Percentiles rank a stretch among this genome's conserved stretches.
phyloP scores from a whole-genome alignment of 2,888 invertebrate species.

The Romanomermis culicivorax region DNA sequence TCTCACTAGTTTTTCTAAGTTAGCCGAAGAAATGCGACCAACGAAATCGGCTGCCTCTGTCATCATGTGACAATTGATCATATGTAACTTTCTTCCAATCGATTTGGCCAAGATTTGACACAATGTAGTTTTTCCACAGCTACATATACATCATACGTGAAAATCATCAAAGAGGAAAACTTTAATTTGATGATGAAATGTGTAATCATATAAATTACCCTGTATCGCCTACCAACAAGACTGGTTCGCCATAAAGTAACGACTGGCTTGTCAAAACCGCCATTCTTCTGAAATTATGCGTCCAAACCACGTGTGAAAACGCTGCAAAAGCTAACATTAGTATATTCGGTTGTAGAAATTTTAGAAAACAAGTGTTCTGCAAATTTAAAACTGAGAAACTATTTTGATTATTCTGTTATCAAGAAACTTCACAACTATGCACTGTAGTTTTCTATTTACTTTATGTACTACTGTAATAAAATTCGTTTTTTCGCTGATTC shows the following conservation, averaged over 20 bases:
- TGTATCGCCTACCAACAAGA: constrained; percentile 84
- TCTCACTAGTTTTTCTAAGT: not conserved
- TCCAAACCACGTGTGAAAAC: constrained; percentile 75
- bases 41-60: constrained; percentile 94
- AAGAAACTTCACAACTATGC: too few relatives aligned
- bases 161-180: not conserved
- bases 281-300: constrained; percentile 57
- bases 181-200: not conserved
- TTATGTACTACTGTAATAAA: too few relatives aligned
- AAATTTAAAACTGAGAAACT: too few relatives aligned
- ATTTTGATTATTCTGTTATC: too few relatives aligned
- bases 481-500: too few relatives aligned
- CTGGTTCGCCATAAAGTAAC: constrained; percentile 71
- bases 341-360: not conserved
- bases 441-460: too few relatives aligned
- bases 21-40: constrained; percentile 72
- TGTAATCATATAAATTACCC: constrained; percentile 35
- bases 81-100: constrained; percentile 44
- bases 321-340: too few relatives aligned
- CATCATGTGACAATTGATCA: constrained; percentile 93
- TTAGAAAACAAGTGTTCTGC: too few relatives aligned
- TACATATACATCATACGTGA: constrained; percentile 15
- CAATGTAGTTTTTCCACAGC: constrained; percentile 87
- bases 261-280: constrained; percentile 47
- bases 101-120: constrained; percentile 64